Base-by-base conservation (phyloP, 1,140 invertebrate species). In the Panonychus citri region DNA sequence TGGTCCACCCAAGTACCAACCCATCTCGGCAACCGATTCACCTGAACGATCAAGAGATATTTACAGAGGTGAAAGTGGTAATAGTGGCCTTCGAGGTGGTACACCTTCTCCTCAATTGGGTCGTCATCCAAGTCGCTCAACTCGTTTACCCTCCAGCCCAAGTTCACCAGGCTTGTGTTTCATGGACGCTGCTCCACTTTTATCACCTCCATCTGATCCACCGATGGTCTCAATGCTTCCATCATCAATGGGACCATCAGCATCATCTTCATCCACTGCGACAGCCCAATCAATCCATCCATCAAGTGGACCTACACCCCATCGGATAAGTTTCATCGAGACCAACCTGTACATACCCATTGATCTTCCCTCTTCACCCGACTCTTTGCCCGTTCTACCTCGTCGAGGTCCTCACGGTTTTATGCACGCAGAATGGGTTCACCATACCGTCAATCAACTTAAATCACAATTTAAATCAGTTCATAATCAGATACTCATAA, bases 311-410 rank as follows among this genome's bases (percentile, higher is more conserved):
- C 15, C 19, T 53, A 26, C 21, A 30, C 42, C 43, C 17, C 43
- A 56, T 50, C 54, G 59, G 10, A 57, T 60, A 8, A 60, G 57
- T 17, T 60, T 60, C 43, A 51, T 60, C 28, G 59, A 60, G 34
- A 56, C 59, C 15, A 40, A 56, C 39, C 46, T 57, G 17, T 60
- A 59, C 37, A 49, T 53, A 40, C 59, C 59, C 2, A 50, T 26
- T 21, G 59, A 60, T 48, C 26, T 60, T 13, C 52, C 52, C 25
- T 54, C 55, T 28, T 57, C 59, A 37, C 37, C 53, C 13, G 13
- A 54, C 21, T n/a, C 28, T 39, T n/a, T 57, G 13, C n/a, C 21
- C 37, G 8, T 27, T 25, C 42, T n/a, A 17, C 54, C 21, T n/a
- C 34, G 28, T 17, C 26, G 15, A 10, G 17, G 48, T 21, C 24